Evolutionary conservation across 2,888 invertebrate species (phyloP), one percentile per base, ranked within the genome.

Genomic region (Conistra vaccinii): DNA sequence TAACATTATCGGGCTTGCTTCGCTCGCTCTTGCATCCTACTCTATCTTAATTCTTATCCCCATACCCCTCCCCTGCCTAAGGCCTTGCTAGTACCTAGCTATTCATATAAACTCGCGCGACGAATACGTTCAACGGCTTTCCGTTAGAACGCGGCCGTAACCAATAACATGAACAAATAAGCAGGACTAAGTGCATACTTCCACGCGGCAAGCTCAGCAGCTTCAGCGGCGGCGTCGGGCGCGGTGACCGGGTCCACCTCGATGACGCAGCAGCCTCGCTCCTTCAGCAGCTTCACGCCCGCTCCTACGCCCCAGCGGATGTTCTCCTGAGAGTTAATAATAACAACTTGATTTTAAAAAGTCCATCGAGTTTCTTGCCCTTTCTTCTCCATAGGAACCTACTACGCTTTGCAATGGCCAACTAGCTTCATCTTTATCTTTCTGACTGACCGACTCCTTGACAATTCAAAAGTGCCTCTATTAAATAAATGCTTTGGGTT

Each of bases 181-280:
- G 26, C 6, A 67, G 26, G 32, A 12, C 32, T 4, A 2, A 32
- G 58, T 29, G 12, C 60, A 9, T 94, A 98, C 89, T 94, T 94
- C 97, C 97, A 97, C 3, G 97, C 91, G 0, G 97, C 97, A 1
- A 98, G 95, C 35, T 94, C 92, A 3, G 97, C 97, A 3, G 97
- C 98, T 93, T 98, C 98, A 1, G 98, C 98, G 3, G 98, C 97
- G 83, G 98, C 97, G 91, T 97, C 97, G 10, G 97, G 96, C 87
- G 96, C 96, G 0, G 94, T 95, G 86, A 14, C 97, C 96, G 1
- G 96, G 93, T 98, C 98, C 68, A 98, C 97, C n/a, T 65, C 92
- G 10, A 92, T 78, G 63, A 7, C 29, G 0, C n/a, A 69, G 77
- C 89, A 87, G 69, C 94, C 93, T 12, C 94, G 94, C 65, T 55